Evolutionary conservation across 2,797 vertebrate genomes (phyloP), one percentile per base, ranked within the genome.

Genomic region (Agapornis canus): DNA sequence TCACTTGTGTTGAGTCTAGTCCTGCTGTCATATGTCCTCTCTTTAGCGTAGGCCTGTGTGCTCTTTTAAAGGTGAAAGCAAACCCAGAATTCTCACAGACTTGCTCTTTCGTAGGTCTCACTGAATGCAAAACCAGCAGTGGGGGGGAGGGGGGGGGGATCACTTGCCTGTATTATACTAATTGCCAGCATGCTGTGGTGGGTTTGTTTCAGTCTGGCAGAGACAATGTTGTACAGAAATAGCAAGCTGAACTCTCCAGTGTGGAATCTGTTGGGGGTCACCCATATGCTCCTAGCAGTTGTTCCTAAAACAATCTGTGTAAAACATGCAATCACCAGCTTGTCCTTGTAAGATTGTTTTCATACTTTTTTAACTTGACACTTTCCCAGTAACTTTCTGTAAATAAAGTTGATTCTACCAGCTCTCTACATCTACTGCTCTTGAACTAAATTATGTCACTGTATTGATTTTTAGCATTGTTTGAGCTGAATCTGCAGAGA

Each of bases 391-490:
- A 95, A 92, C 79, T 45, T 97, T 97, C 92, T 97, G 96, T 97
- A 97, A 97, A 97, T 97, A 97, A 97, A 97, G 95, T 96, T 91
- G 94, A 94, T 96, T 97, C 96, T 97, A 96, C 92, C 92, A 97
- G 95, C 89, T 92, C 20, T 69, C 84, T 77, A 83, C 96, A 91
- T 90, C 66, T 52, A 43, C 73, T 95, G 65, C 69, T 95, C 54
- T 85, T 87, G 72, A 90, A 48, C 75, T 66, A 11, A 52, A 51
- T 35, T n/a, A 13, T 10, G 14, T n/a, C 8, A 25, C 5, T 37
- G 10, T 39, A 35, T 20, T 40, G 26, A 22, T 31, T 29, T 60
- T 60, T 23, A n/a, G 17, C 3, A 10, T 11, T 66, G 11, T 23
- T 54, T 45, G 63, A 63, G 29, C 5, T 80, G 16, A 11, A 43